phyloP scores from a whole-genome alignment of 2,888 invertebrate species.

The Parochlus steinenii region DNA sequence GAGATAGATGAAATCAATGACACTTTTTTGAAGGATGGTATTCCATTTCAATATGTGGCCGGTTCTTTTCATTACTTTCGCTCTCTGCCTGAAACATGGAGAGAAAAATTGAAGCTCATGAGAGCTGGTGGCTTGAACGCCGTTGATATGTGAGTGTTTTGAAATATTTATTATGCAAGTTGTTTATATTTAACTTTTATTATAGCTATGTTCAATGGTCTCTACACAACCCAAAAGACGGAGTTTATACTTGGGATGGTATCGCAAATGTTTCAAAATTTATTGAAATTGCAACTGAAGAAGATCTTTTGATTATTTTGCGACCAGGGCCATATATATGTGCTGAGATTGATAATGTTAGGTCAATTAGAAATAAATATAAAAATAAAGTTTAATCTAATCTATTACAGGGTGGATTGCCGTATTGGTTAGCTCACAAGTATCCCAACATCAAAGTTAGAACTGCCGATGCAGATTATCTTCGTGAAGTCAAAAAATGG shows the following conservation, averaged over 20 bases:
- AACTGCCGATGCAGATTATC: slow-evolving; percentile 44
- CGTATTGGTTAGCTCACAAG: slow-evolving; percentile 53
- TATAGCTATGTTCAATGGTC: slow-evolving; percentile 79
- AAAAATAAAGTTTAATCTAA: slow-evolving; percentile 74
- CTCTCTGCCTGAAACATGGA: slow-evolving; percentile 61
- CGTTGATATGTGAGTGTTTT: slow-evolving; percentile 62
- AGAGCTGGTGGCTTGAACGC: slow-evolving; percentile 75
- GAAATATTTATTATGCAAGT: no score
- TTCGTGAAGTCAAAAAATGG: slow-evolving; percentile 37
- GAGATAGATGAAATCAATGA: slow-evolving; percentile 38
- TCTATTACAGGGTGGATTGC: slow-evolving; percentile 64
- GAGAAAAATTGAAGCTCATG: slow-evolving; percentile 56
- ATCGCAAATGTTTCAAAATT: slow-evolving; percentile 57
- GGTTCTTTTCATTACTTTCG: slow-evolving; percentile 81
- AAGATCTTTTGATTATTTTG: slow-evolving; percentile 61
- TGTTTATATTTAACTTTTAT: slow-evolving; percentile 6
- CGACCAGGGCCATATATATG: slow-evolving; percentile 85
- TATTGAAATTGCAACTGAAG: slow-evolving; percentile 52
- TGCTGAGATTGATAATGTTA: slow-evolving; percentile 65
- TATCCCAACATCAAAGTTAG: slow-evolving; percentile 47
- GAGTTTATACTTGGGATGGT: slow-evolving; percentile 43
- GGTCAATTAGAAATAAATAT: slow-evolving; percentile 51
- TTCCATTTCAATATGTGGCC: slow-evolving; percentile 53
- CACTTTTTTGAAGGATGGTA: slow-evolving; percentile 53
- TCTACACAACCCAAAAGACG: slow-evolving; percentile 62